A percentile compares a stretch with the other conserved stretches of the same genome.
These are phyloP conservation scores for Onychorhynchus coronatus DNA, from an alignment of 2,113 vertebrate genomes.

Conservation along the genomic window DNA sequence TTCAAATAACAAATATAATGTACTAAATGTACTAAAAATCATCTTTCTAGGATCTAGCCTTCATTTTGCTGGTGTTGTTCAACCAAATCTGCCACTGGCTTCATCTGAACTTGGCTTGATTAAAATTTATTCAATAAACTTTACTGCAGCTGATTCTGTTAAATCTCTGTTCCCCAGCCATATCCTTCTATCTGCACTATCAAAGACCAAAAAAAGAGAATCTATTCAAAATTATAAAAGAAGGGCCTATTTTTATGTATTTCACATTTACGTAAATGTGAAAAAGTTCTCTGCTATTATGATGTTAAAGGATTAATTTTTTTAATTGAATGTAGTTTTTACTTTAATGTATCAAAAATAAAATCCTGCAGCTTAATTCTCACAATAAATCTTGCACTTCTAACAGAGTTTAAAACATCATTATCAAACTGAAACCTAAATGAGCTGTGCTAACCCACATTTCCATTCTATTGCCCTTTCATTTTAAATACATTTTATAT, in stretches of 20 bases:
- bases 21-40: not conserved
- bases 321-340: not conserved
- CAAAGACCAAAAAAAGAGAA: not conserved
- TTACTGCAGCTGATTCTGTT: not conserved
- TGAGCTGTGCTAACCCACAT: not conserved
- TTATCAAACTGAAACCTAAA: constrained; percentile 8
- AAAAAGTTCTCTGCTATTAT: not conserved
- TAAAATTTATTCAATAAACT: not conserved
- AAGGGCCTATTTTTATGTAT: not conserved
- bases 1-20: not conserved
- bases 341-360: constrained; percentile 1
- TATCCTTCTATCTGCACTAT: not conserved
- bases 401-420: not conserved
- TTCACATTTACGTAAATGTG: not conserved
- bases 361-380: not conserved
- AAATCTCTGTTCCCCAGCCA: not conserved
- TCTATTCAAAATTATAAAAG: not conserved
- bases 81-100: not conserved
- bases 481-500: not conserved
- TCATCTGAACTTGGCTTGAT: not conserved
- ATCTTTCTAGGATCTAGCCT: not conserved
- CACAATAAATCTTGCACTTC: not conserved
- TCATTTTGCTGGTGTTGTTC: not conserved
- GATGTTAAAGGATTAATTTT: not conserved
- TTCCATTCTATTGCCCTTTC: not conserved